Evolutionary conservation across 2,113 vertebrate species (phyloP), one percentile per base, ranked within the genome.

Genomic region (Tychaedon coryphoeus): DNA sequence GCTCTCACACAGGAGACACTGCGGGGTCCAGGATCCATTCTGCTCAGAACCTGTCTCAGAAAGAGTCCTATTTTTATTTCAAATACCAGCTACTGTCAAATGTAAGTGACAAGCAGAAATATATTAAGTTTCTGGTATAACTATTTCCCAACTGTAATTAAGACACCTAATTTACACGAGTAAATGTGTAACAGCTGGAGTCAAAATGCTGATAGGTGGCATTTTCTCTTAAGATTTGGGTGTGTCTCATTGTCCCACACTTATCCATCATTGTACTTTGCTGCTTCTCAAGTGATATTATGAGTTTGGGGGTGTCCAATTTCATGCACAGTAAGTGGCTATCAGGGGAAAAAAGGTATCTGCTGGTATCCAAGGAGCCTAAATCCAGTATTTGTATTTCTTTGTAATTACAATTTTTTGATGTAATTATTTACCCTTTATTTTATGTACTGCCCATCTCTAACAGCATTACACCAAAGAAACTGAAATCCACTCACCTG

Each of bases 11-110:
- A 58, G 24, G 29, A 67, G 42, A 19, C 19, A 28, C 13, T 28
- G 33, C 0, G 0, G 17, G 26, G 7, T 50, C 20, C 12, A 7
- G 25, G 8, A 8, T 38, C 53, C 2, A 0, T 34, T 60, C 15
- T 57, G 18, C 62, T 88, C 28, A 62, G n/a, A 83, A 67, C 20
- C 25, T 79, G 17, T 48, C 82, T 76, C 34, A 71, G 23, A 10
- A 53, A 12, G 5, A 53, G 17, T 15, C 53, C 61, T 61, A 13
- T 22, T 53, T 77, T 62, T 67, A 62, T 65, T 94, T 93, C 33
- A 77, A 47, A 53, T 38, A 20, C 45, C 7, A 67, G 42, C 47
- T 61, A 45, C 5, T 64, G 47, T 72, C 61, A 81, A 83, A 80
- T n/a, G 9, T 45, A 43, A 43, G 43, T 29, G 23, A 74, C 40